Evolutionary conservation across 2,888 invertebrate genomes (phyloP).

Genomic region (Cheiracanthium punctorium): DNA sequence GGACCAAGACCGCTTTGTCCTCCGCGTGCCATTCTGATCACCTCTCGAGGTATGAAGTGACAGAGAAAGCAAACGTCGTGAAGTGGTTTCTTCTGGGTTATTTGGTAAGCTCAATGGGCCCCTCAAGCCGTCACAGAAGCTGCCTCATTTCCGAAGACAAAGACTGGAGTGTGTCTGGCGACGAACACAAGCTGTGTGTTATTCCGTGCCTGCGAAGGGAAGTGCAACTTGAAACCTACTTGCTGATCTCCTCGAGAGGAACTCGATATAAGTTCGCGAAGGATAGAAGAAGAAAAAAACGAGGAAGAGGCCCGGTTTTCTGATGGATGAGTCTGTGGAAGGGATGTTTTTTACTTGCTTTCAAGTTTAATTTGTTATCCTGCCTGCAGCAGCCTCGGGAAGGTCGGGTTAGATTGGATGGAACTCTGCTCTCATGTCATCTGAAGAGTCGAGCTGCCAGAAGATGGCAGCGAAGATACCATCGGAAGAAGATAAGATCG

Average conservation of each 20-base stretch:
- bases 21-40: background rate
- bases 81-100: conserved; percentile 15
- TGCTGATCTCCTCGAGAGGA: conserved; percentile 25
- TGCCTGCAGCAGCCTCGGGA: background rate
- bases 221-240: conserved; percentile 25
- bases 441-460: too few relatives aligned
- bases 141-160: background rate
- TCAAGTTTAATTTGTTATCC: background rate
- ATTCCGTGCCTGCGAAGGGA: conserved; percentile 16
- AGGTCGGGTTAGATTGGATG: background rate
- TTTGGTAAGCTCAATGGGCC: background rate
- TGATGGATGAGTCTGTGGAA: conserved; percentile 25
- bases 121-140: background rate
- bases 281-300: conserved; percentile 16
- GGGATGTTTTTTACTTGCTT: background rate
- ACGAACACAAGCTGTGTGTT: conserved; percentile 9
- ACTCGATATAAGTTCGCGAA: conserved; percentile 14
- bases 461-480: background rate
- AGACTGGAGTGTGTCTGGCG: conserved; percentile 10
- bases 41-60: conserved; percentile 17
- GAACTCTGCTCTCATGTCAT: too few relatives aligned
- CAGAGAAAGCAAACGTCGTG: conserved; percentile 1
- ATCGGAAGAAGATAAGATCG: background rate
- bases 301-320: conserved; percentile 1
- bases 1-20: background rate